These are phyloP conservation scores for Pagetopsis macropterus DNA, from an alignment of 2,797 vertebrate species.

Conservation along the genomic window DNA sequence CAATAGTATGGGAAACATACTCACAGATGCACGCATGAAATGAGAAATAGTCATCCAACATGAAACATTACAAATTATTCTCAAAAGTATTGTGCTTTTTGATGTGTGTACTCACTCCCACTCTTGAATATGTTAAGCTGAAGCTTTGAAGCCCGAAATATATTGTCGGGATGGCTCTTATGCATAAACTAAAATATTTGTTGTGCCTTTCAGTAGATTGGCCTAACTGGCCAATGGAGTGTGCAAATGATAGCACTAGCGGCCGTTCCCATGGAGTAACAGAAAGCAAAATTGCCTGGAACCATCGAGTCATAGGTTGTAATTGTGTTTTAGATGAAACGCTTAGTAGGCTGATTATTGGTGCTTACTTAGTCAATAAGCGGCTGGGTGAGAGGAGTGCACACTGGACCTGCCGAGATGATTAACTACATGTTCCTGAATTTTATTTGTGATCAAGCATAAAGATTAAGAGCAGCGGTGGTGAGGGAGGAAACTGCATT, in stretches of 20 bases:
- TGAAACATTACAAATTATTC: too few species aligned
- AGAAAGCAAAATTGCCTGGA: conserved; percentile 60
- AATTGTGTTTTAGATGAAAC: conserved; percentile 79
- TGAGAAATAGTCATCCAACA: too few species aligned
- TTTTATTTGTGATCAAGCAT: conserved; percentile 67
- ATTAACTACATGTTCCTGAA: conserved; percentile 68
- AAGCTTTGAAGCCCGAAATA: too few species aligned
- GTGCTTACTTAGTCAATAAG: conserved; percentile 57
- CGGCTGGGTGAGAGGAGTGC: conserved; percentile 37
- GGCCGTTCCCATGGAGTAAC: conserved; percentile 25
- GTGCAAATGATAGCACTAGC: conserved; percentile 47
- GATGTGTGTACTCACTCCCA: too few species aligned
- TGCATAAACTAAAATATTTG: conserved; percentile 35
- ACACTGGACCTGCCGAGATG: conserved; percentile 30
- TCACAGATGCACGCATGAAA: too few species aligned
- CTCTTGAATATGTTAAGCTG: too few species aligned
- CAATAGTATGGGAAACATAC: too few species aligned
- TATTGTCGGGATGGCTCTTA: neutral
- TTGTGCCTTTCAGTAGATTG: conserved; percentile 31
- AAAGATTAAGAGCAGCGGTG: conserved; percentile 60
- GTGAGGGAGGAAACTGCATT: conserved; percentile 39
- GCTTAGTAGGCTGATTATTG: conserved; percentile 63
- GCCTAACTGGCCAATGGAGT: conserved; percentile 38
- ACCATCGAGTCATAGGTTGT: conserved; percentile 64
- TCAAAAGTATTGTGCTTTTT: too few species aligned